Base-by-base conservation (phyloP, 2,113 vertebrate species). In the Cinclus cinclus region DNA sequence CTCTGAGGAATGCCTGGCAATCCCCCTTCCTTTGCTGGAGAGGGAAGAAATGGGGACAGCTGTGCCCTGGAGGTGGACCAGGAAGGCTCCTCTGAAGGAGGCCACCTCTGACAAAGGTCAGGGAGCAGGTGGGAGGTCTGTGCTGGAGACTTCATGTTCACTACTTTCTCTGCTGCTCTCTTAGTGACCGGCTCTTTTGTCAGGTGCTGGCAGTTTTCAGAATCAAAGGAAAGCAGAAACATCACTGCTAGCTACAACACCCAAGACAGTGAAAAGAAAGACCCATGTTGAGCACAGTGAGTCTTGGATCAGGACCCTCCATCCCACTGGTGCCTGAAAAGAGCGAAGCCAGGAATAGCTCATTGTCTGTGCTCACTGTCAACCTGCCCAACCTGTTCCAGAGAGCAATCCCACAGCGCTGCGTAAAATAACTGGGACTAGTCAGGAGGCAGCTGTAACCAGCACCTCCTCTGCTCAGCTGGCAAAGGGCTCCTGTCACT, bases 371-470 rank as follows among this genome's bases (percentile, higher is more conserved):
- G 78, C 58, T 94, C 60, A 55, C 67, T 85, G 84, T 70, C 87
- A 97, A 44, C 70, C 69, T 93, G 81, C 52, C 91, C 95, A 94
- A 62, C n/a, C 49, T 50, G 42, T 47, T 90, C 49, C 87, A 69
- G 82, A 82, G 41, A 80, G 75, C 76, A 68, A 93, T 79, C 91
- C 79, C 84, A 73, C 71, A 60, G 78, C 3, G 1, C 75, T 30
- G 37, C 3, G 3, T 35, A 41, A 83, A 92, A 83, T 33, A 63
- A 87, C 41, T 1, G 0, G 75, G 71, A 89, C 69, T 47, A 90
- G 83, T 75, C 95, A 84, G 76, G 52, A 93, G 92, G 86, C 78
- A 95, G 94, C 90, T 96, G 92, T 14, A 93, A 75, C 90, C 65
- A 90, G 70, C 65, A 22, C 88, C 80, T 93, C 88, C 86, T 46